phyloP scores from a whole-genome alignment of 2,888 invertebrate species.

The Cataglyphis cursor region DNA sequence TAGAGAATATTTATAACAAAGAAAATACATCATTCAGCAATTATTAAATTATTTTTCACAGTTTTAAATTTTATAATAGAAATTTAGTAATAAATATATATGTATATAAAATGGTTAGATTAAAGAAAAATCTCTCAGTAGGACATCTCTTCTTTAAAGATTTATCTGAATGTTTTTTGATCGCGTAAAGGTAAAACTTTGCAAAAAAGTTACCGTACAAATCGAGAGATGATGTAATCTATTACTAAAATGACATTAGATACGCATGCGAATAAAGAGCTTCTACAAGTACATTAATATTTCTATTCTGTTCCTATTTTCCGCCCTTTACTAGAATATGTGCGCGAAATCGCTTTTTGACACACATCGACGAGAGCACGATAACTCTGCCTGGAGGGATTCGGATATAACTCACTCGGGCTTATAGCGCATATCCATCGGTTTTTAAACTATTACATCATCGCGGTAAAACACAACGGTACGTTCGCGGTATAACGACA shows the following conservation, averaged over 20 bases:
- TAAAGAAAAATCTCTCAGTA: background rate
- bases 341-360: constrained; percentile 13
- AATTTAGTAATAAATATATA: background rate
- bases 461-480: constrained; percentile 35
- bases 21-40: background rate
- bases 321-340: background rate
- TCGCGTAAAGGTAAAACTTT: background rate
- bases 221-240: background rate
- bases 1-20: background rate
- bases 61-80: background rate
- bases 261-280: background rate
- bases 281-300: background rate
- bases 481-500: constrained; percentile 41
- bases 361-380: background rate
- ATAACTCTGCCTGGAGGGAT: constrained; percentile 16
- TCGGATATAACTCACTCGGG: constrained; percentile 23
- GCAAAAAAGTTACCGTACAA: background rate
- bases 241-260: background rate
- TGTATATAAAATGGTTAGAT: background rate
- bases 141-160: background rate
- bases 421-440: constrained; percentile 18
- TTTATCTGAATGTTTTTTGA: background rate
- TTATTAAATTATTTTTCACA: background rate
- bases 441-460: constrained; percentile 44
- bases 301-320: background rate